Evolutionary conservation across 2,113 vertebrate species (phyloP).

Genomic region (Pampusana beccarii): DNA sequence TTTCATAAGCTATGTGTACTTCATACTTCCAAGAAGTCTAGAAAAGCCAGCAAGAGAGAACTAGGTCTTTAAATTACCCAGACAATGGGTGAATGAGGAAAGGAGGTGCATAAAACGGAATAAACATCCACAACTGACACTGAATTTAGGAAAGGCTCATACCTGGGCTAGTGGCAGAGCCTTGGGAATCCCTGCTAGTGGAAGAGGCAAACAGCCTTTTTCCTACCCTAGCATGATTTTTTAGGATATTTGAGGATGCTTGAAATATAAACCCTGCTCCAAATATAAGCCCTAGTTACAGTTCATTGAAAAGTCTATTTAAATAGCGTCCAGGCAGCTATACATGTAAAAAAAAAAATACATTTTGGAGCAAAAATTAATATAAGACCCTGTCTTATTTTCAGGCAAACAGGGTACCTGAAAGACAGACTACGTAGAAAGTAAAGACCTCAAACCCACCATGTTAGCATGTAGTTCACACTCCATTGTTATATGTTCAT

Average conservation of each 20-base stretch:
- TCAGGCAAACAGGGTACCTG: background rate
- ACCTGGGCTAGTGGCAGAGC: background rate
- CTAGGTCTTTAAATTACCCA: background rate
- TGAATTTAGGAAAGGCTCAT: background rate
- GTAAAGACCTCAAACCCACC: background rate
- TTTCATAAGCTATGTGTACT: background rate
- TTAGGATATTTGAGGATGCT: too few relatives aligned
- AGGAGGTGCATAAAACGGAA: background rate
- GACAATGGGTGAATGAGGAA: background rate
- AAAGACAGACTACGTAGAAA: background rate
- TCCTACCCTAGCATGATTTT: too few relatives aligned
- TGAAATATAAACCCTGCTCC: too few relatives aligned
- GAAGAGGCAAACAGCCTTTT: background rate
- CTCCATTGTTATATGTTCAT: background rate
- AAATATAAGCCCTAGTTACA: too few relatives aligned
- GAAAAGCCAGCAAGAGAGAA: background rate
- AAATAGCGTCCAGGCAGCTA: too few relatives aligned
- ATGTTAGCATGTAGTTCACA: background rate
- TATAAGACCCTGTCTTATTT: too few relatives aligned
- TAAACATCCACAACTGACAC: background rate
- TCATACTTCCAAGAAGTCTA: background rate
- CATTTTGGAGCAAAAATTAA: too few relatives aligned
- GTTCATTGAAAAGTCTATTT: too few relatives aligned
- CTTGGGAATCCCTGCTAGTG: background rate
- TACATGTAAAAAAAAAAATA: too few relatives aligned